Conservation (phyloP, 2,113 vertebrate genomes). For the Phaethornis superciliosus region DNA sequence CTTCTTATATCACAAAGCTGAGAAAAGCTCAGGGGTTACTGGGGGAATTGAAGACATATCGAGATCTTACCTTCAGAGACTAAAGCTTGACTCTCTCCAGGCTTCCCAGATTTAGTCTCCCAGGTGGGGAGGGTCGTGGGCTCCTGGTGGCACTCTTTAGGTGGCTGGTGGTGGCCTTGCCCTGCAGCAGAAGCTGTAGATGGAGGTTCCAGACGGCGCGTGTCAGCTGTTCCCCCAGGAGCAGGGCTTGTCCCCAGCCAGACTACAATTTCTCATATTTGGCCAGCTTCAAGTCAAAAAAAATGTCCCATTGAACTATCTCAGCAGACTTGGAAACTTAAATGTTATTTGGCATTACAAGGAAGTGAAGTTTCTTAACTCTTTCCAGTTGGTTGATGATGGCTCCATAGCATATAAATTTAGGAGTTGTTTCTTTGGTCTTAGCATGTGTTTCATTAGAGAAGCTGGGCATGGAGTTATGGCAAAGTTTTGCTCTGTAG, state of each 20-base stretch:
- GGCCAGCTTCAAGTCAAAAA: slow-evolving; percentile 4
- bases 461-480: neutral
- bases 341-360: neutral
- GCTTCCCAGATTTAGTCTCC: neutral
- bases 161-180: neutral
- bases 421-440: neutral
- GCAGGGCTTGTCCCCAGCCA: neutral
- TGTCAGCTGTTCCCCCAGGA: slow-evolving; percentile 32
- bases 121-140: accelerated
- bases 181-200: neutral
- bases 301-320: neutral
- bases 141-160: neutral
- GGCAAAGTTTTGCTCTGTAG: neutral
- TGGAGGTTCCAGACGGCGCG: neutral
- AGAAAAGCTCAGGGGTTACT: neutral
- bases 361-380: neutral
- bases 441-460: neutral
- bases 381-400: neutral
- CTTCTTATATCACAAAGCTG: neutral
- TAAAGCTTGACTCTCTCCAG: neutral
- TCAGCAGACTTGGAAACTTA: neutral
- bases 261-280: neutral
- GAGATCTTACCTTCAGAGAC: neutral
- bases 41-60: neutral
- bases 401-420: neutral